phyloP scores from a whole-genome alignment of 1,140 invertebrate species.

The Diplogasteroides magnus region DNA sequence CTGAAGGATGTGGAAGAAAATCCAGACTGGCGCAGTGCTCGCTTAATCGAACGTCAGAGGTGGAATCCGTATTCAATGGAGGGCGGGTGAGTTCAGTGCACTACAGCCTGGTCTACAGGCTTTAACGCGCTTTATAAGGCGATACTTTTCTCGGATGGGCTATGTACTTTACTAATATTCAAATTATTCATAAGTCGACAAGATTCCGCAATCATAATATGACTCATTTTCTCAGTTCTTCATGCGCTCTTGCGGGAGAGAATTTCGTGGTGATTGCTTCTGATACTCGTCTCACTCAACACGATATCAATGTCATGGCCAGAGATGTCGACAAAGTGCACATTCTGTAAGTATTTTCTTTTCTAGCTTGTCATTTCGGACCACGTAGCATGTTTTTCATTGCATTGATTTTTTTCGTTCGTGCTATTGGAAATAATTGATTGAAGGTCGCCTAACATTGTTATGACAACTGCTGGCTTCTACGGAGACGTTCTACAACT shows the following conservation, averaged over 20 bases:
- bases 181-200: neutral
- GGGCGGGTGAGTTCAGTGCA: conserved; percentile 46
- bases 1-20: conserved; percentile 35
- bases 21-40: conserved; percentile 31
- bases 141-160: too few relatives aligned
- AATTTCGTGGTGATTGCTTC: conserved; percentile 80
- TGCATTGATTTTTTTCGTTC: too few relatives aligned
- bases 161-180: conserved; percentile 8
- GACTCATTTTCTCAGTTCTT: conserved; percentile 51
- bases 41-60: conserved; percentile 30
- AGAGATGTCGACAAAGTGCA: conserved; percentile 70
- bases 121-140: too few relatives aligned
- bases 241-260: conserved; percentile 78
- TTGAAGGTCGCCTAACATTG: conserved; percentile 60
- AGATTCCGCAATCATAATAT: neutral
- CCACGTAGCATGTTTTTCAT: neutral
- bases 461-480: conserved; percentile 83
- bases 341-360: conserved; percentile 56
- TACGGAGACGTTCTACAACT: conserved; percentile 95
- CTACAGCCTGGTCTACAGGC: too few relatives aligned
- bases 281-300: conserved; percentile 79
- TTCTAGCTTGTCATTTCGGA: neutral
- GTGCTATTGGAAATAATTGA: too few relatives aligned
- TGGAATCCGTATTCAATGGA: conserved; percentile 50
- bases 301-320: conserved; percentile 79